Evolutionary conservation across 1,140 invertebrate genomes (phyloP).

Genomic region (Cydia strobilella): DNA sequence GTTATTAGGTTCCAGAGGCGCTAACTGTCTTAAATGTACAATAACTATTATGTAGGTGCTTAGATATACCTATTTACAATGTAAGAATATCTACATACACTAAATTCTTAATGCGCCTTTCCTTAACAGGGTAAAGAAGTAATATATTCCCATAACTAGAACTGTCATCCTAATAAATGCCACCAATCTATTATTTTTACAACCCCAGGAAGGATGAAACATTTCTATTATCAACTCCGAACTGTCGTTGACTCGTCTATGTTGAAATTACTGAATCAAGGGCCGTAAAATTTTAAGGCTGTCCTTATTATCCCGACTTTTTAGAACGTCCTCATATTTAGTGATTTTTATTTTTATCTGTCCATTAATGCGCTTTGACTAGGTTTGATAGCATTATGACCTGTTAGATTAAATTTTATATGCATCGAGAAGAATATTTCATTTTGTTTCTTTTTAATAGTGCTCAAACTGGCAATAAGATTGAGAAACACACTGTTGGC

Average conservation of each 20-base stretch:
- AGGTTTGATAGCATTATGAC: not conserved
- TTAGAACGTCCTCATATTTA: slow-evolving; percentile 13
- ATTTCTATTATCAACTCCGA: slow-evolving; percentile 30
- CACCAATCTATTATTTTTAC: slow-evolving; percentile 8
- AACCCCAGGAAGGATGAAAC: slow-evolving; percentile 17
- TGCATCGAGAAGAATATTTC: not conserved
- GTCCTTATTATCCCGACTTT: slow-evolving; percentile 18
- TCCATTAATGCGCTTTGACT: not conserved
- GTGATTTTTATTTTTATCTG: slow-evolving; percentile 4
- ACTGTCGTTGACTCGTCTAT: slow-evolving; percentile 14
- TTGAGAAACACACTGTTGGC: not conserved
- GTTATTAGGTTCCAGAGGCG: not conserved
- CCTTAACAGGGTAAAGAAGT: not conserved
- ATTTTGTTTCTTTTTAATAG: slow-evolving; percentile 20
- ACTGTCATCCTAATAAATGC: not conserved
- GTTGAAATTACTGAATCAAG: slow-evolving; percentile 27
- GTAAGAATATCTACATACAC: not conserved
- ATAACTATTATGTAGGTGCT: too few relatives aligned
- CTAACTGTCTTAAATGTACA: too few relatives aligned
- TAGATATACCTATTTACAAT: too few relatives aligned
- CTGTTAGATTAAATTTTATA: slow-evolving; percentile 12
- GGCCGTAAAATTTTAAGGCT: slow-evolving; percentile 24
- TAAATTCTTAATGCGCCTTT: not conserved
- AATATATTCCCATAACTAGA: not conserved
- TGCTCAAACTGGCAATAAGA: not conserved